Evolutionary conservation across 2,113 vertebrate species (phyloP), one percentile per base, ranked within the genome.

Genomic region (Nothobranchius furzeri): DNA sequence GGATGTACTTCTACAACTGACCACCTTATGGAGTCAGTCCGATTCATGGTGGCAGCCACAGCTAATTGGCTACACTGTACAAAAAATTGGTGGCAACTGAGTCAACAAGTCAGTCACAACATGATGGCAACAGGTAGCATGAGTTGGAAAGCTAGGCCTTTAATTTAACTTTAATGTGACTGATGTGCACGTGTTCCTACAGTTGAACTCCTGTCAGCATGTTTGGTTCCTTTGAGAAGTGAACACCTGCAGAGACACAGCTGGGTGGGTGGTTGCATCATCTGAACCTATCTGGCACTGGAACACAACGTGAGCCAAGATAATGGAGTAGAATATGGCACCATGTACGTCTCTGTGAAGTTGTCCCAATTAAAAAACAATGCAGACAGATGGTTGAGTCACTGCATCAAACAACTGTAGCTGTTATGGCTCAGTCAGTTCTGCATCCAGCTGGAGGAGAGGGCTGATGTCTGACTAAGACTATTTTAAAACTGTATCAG

Each of bases 291-390:
- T 15, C 48, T 55, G 45, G 62, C 64, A 47, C 56, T 3, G 36
- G 68, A 64, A 73, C 68, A 73, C 36, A 60, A 66, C 74, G 73
- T 56, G 55, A 75, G 67, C 64, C 60, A 15, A 65, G 36, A 60
- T 57, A 68, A 82, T 68, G 59, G 73, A 59, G 65, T 70, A n/a
- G 24, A 61, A 61, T 54, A 52, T 64, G 56, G 72, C 77, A 51
- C 56, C 0, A 17, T 74, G 73, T 73, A 60, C 55, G 66, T 30
- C 48, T n/a, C 10, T 54, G 4, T 35, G 2, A 64, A 62, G 69
- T 36, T 8, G n/a, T 48, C 57, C 64, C 79, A 75, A 70, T 80
- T 82, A 80, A 66, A 66, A n/a, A 65, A 79, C 40, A 24, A 25
- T 12, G 20, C 51, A 70, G 81, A 76, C 73, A 68, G 78, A 78